These are phyloP conservation scores for Coregonus clupeaformis DNA, from an alignment of 2,113 vertebrate genomes.

Conservation along the genomic window DNA sequence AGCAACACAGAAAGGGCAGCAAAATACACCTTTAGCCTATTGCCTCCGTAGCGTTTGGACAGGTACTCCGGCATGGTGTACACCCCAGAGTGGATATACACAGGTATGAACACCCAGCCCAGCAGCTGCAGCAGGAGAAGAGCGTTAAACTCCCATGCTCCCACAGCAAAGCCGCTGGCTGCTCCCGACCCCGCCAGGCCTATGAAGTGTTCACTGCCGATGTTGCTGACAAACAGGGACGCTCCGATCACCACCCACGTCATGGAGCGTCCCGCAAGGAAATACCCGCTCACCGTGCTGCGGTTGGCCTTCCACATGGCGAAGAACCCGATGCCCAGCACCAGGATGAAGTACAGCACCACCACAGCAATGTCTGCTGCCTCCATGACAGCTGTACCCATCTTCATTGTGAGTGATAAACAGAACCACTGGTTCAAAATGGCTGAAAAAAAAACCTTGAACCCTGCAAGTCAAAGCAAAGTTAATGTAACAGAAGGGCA, in stretches of 20 bases:
- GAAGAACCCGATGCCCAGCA: slow-evolving; percentile 91
- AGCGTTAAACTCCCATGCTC: slow-evolving; percentile 98
- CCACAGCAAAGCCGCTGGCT: slow-evolving; percentile 95
- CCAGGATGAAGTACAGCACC: slow-evolving; percentile 93
- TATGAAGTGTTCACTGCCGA: slow-evolving; percentile 99
- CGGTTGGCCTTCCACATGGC: slow-evolving; percentile 97
- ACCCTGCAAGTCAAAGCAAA: slow-evolving; percentile 3
- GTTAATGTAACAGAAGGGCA: slow-evolving; percentile 17
- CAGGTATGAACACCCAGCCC: slow-evolving; percentile 97
- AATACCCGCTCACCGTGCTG: slow-evolving; percentile 96
- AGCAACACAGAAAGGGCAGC: slow-evolving; percentile 89
- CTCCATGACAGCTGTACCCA: slow-evolving; percentile 85
- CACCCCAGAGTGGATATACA: slow-evolving; percentile 94
- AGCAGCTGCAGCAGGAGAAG: slow-evolving; percentile 95
- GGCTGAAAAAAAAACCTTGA: background rate
- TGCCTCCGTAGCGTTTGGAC: slow-evolving; percentile 93
- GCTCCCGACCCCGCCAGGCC: slow-evolving; percentile 97
- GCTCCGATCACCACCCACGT: slow-evolving; percentile 92
- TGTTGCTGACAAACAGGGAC: slow-evolving; percentile 99
- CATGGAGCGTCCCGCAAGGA: slow-evolving; percentile 97
- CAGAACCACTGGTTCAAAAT: background rate
- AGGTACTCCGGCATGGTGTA: slow-evolving; percentile 99
- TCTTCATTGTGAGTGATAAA: slow-evolving; percentile 61
- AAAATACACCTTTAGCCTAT: slow-evolving; percentile 94
- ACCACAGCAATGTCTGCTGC: slow-evolving; percentile 92